Percentiles rank a stretch among this genome's conserved stretches.
These are phyloP conservation scores for Motacilla alba DNA, from an alignment of 2,113 vertebrate species.

Conservation along the genomic window DNA sequence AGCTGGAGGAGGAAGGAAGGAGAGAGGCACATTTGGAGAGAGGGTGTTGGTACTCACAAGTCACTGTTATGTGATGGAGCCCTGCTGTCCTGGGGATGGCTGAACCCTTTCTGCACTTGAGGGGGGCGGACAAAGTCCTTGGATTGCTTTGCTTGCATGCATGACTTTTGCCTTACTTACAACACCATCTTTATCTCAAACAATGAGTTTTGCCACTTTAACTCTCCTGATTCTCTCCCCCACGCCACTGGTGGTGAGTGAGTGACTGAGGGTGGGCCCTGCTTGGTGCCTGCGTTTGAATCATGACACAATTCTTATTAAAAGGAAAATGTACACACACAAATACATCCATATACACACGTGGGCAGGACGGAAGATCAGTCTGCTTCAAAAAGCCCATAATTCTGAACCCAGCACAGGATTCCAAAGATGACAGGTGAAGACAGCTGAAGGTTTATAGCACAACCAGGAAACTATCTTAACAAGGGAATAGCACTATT, in stretches of 20 bases:
- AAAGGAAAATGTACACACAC: background rate
- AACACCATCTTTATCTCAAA: background rate
- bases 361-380: background rate
- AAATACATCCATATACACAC: too few relatives aligned
- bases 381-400: background rate
- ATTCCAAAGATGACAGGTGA: background rate
- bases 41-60: rapidly evolving
- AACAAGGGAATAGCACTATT: background rate
- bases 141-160: background rate
- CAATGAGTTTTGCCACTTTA: rapidly evolving
- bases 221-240: background rate
- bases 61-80: background rate
- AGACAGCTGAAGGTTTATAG: background rate
- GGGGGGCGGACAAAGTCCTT: background rate
- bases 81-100: background rate
- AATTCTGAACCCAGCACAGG: background rate
- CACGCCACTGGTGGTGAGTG: background rate
- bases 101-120: too few relatives aligned
- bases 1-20: background rate
- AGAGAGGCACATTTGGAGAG: background rate
- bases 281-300: background rate
- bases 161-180: background rate
- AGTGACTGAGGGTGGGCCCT: too few relatives aligned
- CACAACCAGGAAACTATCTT: background rate
- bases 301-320: background rate